A percentile compares a stretch with the other conserved stretches of the same genome.
phyloP scores from a whole-genome alignment of 1,140 invertebrate species.

The Drosophila athabasca region DNA sequence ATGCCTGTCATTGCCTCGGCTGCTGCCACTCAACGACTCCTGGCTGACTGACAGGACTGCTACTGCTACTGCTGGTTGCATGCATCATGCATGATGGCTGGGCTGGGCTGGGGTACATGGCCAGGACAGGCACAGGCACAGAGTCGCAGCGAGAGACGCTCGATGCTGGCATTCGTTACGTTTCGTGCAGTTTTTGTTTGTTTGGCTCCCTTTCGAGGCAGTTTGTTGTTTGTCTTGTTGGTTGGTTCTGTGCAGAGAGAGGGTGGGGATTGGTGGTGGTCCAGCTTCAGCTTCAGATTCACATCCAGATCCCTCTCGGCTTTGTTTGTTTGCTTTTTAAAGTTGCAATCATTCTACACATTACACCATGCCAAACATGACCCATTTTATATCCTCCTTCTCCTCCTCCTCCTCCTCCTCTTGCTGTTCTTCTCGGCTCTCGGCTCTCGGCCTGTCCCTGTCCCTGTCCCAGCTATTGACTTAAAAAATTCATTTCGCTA shows the following conservation, averaged over 20 bases:
- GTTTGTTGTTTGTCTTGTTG: conserved; percentile 42
- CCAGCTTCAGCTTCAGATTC: conserved; percentile 6
- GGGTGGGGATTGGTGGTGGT: conserved; percentile 7
- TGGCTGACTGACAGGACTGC: no score
- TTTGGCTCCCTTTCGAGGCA: conserved; percentile 43
- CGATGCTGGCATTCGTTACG: conserved; percentile 33
- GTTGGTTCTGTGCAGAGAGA: neutral
- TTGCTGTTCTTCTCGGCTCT: neutral
- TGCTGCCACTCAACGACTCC: conserved; percentile 57
- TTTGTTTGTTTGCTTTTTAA: conserved; percentile 76
- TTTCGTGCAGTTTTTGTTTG: conserved; percentile 44
- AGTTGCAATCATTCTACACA: conserved; percentile 82
- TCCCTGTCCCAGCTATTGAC: conserved; percentile 45
- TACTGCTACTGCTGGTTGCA: conserved; percentile 13
- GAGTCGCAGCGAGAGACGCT: conserved; percentile 38
- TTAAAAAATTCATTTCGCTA: conserved; percentile 75
- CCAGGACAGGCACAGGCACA: conserved; percentile 42
- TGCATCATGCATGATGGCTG: conserved; percentile 58
- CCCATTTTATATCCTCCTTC: conserved; percentile 55
- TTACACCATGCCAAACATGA: conserved; percentile 79
- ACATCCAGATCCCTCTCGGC: conserved; percentile 17
- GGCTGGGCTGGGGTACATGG: conserved; percentile 15
- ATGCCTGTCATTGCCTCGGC: conserved; percentile 27
- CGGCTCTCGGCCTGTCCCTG: conserved; percentile 29
- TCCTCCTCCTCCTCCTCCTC: neutral